Conservation (phyloP, 2,113 vertebrate genomes). For the Oncorhynchus keta region DNA sequence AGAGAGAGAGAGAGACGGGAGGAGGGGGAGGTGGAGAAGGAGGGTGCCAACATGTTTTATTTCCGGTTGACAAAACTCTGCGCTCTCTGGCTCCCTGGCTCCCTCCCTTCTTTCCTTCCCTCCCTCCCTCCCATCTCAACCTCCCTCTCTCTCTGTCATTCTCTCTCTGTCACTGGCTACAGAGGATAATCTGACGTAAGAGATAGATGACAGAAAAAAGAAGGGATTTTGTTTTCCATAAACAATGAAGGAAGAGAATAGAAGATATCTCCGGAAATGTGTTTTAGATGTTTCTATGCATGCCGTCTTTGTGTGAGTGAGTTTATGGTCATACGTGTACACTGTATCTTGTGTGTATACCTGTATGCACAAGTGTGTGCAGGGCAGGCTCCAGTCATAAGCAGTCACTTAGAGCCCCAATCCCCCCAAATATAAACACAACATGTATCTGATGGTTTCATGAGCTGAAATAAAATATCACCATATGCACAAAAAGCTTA, state of each 20-base stretch:
- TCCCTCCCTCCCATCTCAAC: neutral
- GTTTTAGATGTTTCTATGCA: neutral
- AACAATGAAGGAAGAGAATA: neutral
- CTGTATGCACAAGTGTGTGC: neutral
- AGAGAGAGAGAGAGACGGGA: constrained; percentile 4
- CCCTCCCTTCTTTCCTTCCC: constrained; percentile 2
- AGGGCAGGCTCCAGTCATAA: no score
- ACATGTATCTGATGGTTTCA: no score
- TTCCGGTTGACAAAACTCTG: constrained; percentile 61
- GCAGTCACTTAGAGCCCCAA: no score
- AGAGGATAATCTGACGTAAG: neutral
- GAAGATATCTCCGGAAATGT: neutral
- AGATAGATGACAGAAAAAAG: neutral
- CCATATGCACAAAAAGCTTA: no score
- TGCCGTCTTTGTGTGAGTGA: constrained; percentile 4
- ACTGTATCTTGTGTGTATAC: neutral
- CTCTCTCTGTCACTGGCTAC: constrained; percentile 8
- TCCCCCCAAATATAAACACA: no score
- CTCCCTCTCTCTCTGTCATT: constrained; percentile 17
- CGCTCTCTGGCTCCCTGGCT: constrained; percentile 12
- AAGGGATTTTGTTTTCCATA: neutral
- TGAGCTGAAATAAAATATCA: no score
- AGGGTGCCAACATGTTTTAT: constrained; percentile 54
- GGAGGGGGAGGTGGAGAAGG: constrained; percentile 9
- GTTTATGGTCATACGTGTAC: neutral